Conservation (phyloP, 2,113 vertebrate genomes). For the Crotophaga sulcirostris region DNA sequence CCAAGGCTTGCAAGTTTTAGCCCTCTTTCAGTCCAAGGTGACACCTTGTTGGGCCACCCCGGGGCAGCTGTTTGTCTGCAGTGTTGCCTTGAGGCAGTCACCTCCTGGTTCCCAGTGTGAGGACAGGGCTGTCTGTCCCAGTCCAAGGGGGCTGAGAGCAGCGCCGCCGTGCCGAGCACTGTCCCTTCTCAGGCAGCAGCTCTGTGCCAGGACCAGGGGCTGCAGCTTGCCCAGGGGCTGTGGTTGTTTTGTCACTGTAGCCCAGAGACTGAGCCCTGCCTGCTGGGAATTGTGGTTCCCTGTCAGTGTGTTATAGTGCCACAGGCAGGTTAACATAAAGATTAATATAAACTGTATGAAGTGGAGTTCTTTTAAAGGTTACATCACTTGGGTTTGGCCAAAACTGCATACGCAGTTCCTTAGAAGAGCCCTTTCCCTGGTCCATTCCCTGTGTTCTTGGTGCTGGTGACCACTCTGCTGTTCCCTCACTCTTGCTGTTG, state of each 20-base stretch:
- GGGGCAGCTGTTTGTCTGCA: rapidly evolving
- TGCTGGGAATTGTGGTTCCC: not conserved
- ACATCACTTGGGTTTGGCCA: not conserved
- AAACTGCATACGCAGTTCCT: not conserved
- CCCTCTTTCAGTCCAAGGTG: not conserved
- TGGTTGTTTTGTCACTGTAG: not conserved
- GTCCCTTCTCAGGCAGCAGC: not conserved
- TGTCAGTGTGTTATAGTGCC: not conserved
- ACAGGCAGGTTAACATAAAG: not conserved
- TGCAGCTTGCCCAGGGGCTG: not conserved
- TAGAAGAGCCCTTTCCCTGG: not conserved
- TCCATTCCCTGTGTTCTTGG: not conserved
- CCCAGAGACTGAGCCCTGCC: not conserved
- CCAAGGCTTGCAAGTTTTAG: not conserved
- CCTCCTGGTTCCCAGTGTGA: rapidly evolving
- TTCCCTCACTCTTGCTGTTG: not conserved
- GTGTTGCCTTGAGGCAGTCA: not conserved
- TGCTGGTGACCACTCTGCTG: not conserved
- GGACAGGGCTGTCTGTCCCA: not conserved
- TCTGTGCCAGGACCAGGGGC: not conserved
- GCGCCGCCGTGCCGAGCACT: not conserved
- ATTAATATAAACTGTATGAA: not conserved
- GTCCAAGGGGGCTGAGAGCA: not conserved
- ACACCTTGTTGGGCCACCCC: not conserved
- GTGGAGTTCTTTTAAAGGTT: not conserved